Evolutionary conservation across 2,113 vertebrate species (phyloP).

Genomic region (Oophaga pumilio): DNA sequence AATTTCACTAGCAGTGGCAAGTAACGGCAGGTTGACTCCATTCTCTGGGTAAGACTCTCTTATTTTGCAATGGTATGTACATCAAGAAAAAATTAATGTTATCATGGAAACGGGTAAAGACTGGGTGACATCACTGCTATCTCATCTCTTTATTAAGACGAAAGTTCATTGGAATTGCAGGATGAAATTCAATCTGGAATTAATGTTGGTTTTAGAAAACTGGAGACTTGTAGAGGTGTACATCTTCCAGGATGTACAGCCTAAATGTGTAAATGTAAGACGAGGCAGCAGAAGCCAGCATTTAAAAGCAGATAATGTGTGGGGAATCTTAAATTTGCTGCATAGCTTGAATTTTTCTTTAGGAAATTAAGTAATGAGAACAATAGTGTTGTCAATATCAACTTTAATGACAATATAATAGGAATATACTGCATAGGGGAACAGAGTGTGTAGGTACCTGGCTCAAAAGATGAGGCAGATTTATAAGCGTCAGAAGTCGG

Average conservation of each 20-base stretch:
- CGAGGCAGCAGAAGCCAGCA: constrained; percentile 2
- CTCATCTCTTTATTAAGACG: constrained; percentile 6
- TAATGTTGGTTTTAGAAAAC: background rate
- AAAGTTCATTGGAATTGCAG: background rate
- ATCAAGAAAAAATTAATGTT: background rate
- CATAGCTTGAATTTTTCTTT: background rate
- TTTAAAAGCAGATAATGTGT: background rate
- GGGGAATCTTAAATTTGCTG: background rate
- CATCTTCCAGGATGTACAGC: constrained; percentile 1
- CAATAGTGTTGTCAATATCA: background rate
- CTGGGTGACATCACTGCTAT: constrained; percentile 15
- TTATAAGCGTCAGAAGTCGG: no score
- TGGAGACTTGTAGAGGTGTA: constrained; percentile 10
- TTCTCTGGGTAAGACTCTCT: constrained; percentile 16
- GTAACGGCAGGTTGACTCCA: constrained; percentile 36
- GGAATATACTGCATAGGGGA: no score
- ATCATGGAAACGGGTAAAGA: constrained; percentile 14
- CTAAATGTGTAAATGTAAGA: background rate
- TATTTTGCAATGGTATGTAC: constrained; percentile 2
- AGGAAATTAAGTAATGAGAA: background rate
- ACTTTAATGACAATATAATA: background rate
- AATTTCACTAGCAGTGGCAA: constrained; percentile 36
- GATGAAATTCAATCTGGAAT: constrained; percentile 4
- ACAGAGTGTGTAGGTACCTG: no score
- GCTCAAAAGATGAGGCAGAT: no score